Evolutionary conservation across 1,140 invertebrate species (phyloP).

Genomic region (Calliphora vicina): DNA sequence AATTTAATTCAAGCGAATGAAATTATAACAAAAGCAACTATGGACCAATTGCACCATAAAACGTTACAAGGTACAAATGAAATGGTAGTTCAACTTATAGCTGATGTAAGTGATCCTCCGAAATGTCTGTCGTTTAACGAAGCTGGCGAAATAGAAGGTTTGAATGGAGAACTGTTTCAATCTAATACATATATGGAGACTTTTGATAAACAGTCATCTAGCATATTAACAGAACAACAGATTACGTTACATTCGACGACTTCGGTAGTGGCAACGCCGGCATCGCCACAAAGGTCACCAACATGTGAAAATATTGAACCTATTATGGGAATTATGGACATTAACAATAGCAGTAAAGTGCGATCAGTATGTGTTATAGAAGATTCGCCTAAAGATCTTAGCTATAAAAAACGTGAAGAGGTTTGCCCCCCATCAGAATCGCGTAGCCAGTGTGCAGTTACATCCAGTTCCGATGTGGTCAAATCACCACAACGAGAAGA

Average conservation of each 20-base stretch:
- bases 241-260: not conserved
- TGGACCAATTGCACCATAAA: constrained; percentile 39
- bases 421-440: constrained; percentile 58
- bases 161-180: constrained; percentile 57
- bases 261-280: not conserved
- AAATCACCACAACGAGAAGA: constrained; percentile 55
- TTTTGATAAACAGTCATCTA: constrained; percentile 51
- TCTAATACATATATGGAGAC: constrained; percentile 46
- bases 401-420: constrained; percentile 65
- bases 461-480: constrained; percentile 55
- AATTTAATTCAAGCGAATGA: constrained; percentile 38
- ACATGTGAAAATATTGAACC: not conserved
- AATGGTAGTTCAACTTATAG: constrained; percentile 30
- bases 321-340: not conserved
- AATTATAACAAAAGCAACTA: not conserved
- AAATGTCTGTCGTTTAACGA: constrained; percentile 62
- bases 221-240: not conserved
- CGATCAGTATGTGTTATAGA: constrained; percentile 43
- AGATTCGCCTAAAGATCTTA: constrained; percentile 69
- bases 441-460: constrained; percentile 59
- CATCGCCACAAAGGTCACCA: not conserved
- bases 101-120: constrained; percentile 54
- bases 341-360: not conserved
- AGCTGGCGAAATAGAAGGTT: constrained; percentile 60
- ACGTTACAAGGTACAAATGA: constrained; percentile 39